Percentiles rank a stretch among this genome's conserved stretches.
phyloP scores from a whole-genome alignment of 2,113 vertebrate genomes.

The Entosphenus tridentatus region DNA sequence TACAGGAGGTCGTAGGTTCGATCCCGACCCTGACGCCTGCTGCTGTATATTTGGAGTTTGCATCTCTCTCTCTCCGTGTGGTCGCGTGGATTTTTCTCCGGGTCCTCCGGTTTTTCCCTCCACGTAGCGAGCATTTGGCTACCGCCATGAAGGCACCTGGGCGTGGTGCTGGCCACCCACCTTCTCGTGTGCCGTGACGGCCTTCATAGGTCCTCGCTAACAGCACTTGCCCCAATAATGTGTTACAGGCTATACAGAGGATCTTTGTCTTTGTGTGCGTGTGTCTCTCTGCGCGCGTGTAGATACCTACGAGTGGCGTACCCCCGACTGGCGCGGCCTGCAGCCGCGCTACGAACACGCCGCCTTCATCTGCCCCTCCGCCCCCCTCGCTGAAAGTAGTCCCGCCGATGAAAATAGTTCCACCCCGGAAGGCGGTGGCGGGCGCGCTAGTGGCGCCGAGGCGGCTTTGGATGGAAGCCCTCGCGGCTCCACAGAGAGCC shows the following conservation, averaged over 20 bases:
- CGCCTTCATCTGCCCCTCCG: background rate
- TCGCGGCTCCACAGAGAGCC: too few species aligned
- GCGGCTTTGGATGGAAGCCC: too few species aligned
- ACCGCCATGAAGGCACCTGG: background rate
- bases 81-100: too few species aligned
- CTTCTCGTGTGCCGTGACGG: background rate
- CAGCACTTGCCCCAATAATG: background rate
- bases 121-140: background rate
- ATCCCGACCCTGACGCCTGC: too few species aligned
- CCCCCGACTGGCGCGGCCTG: constrained; percentile 3
- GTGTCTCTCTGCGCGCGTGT: background rate
- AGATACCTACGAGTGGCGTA: background rate
- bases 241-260: background rate
- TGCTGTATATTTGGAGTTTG: too few species aligned
- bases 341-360: background rate
- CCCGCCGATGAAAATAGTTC: too few species aligned
- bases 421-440: too few species aligned
- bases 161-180: background rate
- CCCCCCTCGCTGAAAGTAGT: too few species aligned
- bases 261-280: background rate
- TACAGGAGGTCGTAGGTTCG: too few species aligned
- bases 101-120: background rate
- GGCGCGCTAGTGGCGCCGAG: too few species aligned
- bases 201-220: background rate
- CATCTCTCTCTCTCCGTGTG: too few species aligned